phyloP scores from a whole-genome alignment of 1,140 invertebrate genomes.

The Drosophila parabipectinata region DNA sequence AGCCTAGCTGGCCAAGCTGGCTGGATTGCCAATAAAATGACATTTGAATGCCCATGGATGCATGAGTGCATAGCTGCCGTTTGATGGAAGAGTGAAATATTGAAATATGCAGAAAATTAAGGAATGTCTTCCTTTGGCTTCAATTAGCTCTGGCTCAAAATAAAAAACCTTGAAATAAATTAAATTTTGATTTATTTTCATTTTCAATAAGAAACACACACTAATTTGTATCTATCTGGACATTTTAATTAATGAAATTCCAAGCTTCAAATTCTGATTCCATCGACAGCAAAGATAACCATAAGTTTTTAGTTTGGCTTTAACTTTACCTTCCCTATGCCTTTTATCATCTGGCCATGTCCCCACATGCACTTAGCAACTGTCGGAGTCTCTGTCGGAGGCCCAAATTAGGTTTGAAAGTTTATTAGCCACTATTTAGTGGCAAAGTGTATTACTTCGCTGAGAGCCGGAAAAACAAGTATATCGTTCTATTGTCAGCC shows the following conservation, averaged over 20 bases:
- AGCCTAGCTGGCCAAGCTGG: neutral
- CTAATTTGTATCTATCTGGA: conserved; percentile 2
- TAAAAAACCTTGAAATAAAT: conserved; percentile 2
- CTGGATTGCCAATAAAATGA: conserved; percentile 36
- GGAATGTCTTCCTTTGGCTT: conserved; percentile 11
- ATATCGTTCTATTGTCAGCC: neutral
- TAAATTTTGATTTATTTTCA: neutral
- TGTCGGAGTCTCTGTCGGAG: neutral
- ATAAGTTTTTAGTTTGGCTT: neutral
- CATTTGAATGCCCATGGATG: conserved; percentile 46
- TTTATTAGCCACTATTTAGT: too few species aligned
- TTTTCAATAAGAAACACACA: neutral
- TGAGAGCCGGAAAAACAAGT: conserved; percentile 11
- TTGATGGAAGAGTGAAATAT: conserved; percentile 4
- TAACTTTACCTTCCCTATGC: neutral
- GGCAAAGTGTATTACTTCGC: conserved; percentile 16
- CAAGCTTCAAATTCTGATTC: neutral
- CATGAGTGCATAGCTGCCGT: conserved; percentile 34
- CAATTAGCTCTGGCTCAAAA: conserved; percentile 25
- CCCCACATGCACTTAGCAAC: neutral
- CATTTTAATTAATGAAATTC: conserved; percentile 30
- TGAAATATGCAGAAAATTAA: conserved; percentile 28
- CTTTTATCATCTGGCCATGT: neutral
- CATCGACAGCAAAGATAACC: neutral
- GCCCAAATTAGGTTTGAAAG: neutral